A percentile compares a stretch with the other conserved stretches of the same genome.
These are phyloP conservation scores for Pelecanus crispus DNA, from an alignment of 2,113 vertebrate genomes.

Conservation along the genomic window DNA sequence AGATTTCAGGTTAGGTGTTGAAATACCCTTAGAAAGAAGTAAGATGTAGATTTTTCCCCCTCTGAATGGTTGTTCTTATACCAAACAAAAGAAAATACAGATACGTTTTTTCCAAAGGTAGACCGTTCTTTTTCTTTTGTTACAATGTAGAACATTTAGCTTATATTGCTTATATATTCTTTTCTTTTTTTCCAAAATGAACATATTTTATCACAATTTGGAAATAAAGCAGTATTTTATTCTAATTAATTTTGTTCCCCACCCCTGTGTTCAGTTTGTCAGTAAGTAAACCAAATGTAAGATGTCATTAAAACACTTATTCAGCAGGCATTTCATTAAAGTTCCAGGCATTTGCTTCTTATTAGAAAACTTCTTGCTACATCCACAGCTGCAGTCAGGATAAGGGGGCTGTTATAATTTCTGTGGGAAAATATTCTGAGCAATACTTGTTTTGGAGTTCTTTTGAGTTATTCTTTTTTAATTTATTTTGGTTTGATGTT, in stretches of 20 bases:
- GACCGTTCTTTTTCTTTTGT: fast-evolving
- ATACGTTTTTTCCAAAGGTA: background rate
- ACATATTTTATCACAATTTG: background rate
- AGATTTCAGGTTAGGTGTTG: background rate
- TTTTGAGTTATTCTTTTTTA: background rate
- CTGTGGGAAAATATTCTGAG: background rate
- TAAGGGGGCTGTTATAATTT: background rate
- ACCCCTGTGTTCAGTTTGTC: background rate
- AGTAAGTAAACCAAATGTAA: background rate
- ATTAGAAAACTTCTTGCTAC: background rate
- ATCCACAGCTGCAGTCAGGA: background rate
- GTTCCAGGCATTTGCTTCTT: background rate
- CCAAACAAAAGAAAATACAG: background rate
- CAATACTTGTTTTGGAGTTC: background rate
- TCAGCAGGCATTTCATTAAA: background rate
- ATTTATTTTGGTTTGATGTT: background rate
- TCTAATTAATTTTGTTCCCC: background rate
- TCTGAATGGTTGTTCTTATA: background rate
- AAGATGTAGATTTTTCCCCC: background rate
- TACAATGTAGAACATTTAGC: background rate
- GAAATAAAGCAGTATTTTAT: background rate
- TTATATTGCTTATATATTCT: too few relatives aligned
- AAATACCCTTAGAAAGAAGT: background rate
- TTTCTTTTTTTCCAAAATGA: background rate
- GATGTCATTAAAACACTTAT: background rate